Conservation (phyloP, 2,797 vertebrate genomes). For the Martes flavigula region DNA sequence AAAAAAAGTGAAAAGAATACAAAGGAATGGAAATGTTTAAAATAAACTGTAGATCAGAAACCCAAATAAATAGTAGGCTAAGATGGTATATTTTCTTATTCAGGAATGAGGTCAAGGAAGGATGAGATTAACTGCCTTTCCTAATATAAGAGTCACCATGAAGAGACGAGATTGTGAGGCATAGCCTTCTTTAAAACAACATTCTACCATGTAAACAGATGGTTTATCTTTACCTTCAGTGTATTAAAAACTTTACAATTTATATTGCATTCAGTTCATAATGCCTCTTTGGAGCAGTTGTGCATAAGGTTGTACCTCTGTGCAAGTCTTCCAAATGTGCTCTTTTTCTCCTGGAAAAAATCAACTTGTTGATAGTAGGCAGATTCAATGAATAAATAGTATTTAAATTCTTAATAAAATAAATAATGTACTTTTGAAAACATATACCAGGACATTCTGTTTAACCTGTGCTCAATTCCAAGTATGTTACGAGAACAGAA, state of each 20-base stretch:
- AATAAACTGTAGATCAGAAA: not conserved
- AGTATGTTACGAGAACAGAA: not conserved
- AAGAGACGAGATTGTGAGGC: not conserved
- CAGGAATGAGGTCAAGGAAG: not conserved
- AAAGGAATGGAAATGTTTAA: not conserved
- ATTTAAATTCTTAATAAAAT: constrained; percentile 64
- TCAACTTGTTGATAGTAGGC: not conserved
- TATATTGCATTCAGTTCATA: constrained; percentile 11
- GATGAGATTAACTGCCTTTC: not conserved
- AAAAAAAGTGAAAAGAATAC: not conserved
- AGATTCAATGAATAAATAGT: constrained; percentile 32
- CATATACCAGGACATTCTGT: not conserved
- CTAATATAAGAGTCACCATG: not conserved
- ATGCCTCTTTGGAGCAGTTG: constrained; percentile 48
- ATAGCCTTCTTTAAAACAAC: constrained; percentile 43
- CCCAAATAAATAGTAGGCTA: not conserved
- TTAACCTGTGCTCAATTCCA: constrained; percentile 22
- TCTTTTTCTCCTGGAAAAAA: constrained; percentile 21
- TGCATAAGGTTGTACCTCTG: constrained; percentile 28
- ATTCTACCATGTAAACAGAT: constrained; percentile 2
- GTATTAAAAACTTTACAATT: constrained; percentile 18
- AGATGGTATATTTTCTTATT: not conserved
- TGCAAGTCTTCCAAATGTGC: constrained; percentile 56
- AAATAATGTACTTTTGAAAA: constrained; percentile 41
- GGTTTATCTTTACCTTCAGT: not conserved